Conservation (phyloP, 2,113 vertebrate genomes). For the Tyto alba region DNA sequence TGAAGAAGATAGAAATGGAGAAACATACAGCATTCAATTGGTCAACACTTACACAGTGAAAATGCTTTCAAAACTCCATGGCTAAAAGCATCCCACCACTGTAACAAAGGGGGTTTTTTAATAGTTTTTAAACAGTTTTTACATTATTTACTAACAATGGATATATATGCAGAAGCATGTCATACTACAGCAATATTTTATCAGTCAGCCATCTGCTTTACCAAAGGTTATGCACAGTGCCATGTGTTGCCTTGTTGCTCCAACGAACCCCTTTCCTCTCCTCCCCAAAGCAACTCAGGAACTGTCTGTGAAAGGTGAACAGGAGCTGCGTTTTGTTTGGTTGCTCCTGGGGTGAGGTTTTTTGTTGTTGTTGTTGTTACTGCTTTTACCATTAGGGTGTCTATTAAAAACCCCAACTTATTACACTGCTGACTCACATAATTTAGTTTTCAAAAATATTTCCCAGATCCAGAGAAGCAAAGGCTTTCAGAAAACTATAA, state of each 20-base stretch:
- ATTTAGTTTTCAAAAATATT: background rate
- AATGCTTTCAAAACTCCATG: background rate
- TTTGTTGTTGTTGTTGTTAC: background rate
- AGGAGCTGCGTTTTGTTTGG: background rate
- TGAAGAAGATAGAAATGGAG: background rate
- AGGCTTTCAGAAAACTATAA: background rate
- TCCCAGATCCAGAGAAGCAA: background rate
- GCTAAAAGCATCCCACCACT: slow-evolving; percentile 14
- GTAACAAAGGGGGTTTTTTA: background rate
- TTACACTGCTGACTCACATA: background rate
- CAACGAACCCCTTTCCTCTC: background rate
- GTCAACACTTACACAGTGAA: slow-evolving; percentile 16
- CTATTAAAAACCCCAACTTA: background rate
- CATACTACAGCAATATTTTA: slow-evolving; percentile 15
- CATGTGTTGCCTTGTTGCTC: background rate
- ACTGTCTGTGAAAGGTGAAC: background rate
- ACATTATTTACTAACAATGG: slow-evolving; percentile 30
- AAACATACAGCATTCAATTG: background rate
- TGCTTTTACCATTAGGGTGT: background rate
- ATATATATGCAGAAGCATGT: slow-evolving; percentile 36
- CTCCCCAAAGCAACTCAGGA: background rate
- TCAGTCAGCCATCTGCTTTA: background rate
- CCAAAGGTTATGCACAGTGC: background rate
- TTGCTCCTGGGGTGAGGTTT: background rate
- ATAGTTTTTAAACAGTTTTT: background rate